Conservation (phyloP, 2,888 invertebrate species). For the Parnassius apollo region DNA sequence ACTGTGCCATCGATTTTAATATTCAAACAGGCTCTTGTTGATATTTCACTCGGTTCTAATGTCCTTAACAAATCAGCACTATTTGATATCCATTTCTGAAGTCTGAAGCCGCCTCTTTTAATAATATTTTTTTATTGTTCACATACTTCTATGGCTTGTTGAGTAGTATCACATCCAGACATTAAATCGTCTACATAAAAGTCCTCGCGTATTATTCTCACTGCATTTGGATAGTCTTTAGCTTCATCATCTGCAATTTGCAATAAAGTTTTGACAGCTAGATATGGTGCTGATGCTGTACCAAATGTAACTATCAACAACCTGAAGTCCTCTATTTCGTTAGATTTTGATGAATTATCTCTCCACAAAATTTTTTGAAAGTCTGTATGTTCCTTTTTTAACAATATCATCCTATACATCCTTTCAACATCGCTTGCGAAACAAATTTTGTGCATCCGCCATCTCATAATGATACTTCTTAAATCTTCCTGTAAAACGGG, state of each 20-base stretch:
- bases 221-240: background rate
- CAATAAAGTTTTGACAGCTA: background rate
- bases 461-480: background rate
- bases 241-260: constrained; percentile 6
- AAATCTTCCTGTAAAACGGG: too few species aligned
- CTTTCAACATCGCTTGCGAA: background rate
- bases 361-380: background rate
- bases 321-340: background rate
- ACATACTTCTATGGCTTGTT: too few species aligned
- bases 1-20: too few species aligned
- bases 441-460: background rate
- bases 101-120: too few species aligned
- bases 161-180: background rate
- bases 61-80: too few species aligned
- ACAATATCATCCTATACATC: background rate
- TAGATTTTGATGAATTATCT: background rate
- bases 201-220: background rate
- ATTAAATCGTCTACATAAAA: constrained; percentile 9
- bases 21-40: too few species aligned
- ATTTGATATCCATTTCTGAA: too few species aligned
- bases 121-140: too few species aligned
- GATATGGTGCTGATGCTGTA: constrained; percentile 8
- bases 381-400: background rate
- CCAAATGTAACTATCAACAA: background rate
- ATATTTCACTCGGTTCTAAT: too few species aligned